These are phyloP conservation scores for Ptychadena robeensis DNA, from an alignment of 2,797 vertebrate genomes.

Conservation along the genomic window DNA sequence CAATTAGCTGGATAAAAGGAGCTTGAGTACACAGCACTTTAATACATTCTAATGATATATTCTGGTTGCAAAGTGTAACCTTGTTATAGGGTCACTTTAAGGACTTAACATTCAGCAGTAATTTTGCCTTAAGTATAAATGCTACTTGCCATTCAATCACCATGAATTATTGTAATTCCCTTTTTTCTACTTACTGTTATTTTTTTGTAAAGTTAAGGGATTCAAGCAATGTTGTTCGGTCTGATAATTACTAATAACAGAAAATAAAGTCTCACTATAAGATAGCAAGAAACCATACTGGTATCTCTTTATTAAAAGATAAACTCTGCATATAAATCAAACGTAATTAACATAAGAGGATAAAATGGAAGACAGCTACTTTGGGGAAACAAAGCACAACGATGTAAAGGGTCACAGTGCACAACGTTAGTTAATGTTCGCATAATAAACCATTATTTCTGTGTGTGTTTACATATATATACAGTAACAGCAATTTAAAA, in stretches of 20 bases:
- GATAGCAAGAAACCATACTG: not conserved
- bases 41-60: too few species aligned
- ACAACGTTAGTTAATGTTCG: constrained; percentile 1
- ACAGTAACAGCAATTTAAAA: not conserved
- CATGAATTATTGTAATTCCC: not conserved
- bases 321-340: not conserved
- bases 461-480: not conserved
- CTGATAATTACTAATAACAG: not conserved
- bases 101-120: not conserved
- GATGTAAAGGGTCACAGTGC: constrained; percentile 11
- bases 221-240: not conserved
- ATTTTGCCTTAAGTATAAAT: not conserved
- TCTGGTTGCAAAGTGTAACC: too few species aligned
- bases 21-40: too few species aligned
- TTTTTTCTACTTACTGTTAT: not conserved
- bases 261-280: not conserved
- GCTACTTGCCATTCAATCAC: not conserved
- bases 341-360: not conserved
- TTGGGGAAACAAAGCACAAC: not conserved
- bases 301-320: not conserved
- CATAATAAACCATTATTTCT: constrained; percentile 1
- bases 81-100: too few species aligned
- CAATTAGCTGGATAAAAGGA: too few species aligned
- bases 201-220: not conserved
- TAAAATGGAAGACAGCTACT: not conserved